Conservation (phyloP, 2,888 invertebrate species). For the Subacronicta megacephala region DNA sequence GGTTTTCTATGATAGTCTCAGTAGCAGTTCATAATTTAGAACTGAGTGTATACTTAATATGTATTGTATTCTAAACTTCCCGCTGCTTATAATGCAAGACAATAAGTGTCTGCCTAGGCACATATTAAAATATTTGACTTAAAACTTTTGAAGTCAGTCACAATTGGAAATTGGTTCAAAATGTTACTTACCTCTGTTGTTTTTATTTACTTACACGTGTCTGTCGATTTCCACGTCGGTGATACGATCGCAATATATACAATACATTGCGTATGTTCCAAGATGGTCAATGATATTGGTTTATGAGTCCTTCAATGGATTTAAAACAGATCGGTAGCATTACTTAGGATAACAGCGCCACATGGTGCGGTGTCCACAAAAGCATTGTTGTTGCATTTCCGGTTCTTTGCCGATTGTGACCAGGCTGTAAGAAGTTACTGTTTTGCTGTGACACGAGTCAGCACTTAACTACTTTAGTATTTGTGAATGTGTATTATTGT, state of each 20-base stretch:
- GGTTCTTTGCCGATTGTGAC: constrained; percentile 11
- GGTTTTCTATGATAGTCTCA: no score
- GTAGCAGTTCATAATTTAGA: no score
- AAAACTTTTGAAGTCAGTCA: no score
- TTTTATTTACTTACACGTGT: background rate
- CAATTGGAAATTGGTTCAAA: no score
- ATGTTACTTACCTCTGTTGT: no score
- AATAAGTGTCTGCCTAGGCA: no score
- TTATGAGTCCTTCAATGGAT: constrained; percentile 6
- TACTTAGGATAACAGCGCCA: background rate
- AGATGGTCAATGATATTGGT: no score
- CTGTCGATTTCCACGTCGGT: background rate
- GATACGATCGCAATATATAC: background rate
- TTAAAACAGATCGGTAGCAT: background rate
- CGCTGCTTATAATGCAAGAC: no score
- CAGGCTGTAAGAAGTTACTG: constrained; percentile 5
- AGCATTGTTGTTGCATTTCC: constrained; percentile 22
- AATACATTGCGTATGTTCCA: constrained; percentile 3
- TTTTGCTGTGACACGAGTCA: background rate
- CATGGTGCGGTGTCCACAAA: background rate
- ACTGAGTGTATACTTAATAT: no score
- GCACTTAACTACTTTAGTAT: no score
- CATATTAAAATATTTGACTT: no score
- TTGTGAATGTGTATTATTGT: background rate
- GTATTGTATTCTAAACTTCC: no score